Evolutionary conservation across 2,797 vertebrate genomes (phyloP).

Genomic region (Spondyliosoma cantharus): DNA sequence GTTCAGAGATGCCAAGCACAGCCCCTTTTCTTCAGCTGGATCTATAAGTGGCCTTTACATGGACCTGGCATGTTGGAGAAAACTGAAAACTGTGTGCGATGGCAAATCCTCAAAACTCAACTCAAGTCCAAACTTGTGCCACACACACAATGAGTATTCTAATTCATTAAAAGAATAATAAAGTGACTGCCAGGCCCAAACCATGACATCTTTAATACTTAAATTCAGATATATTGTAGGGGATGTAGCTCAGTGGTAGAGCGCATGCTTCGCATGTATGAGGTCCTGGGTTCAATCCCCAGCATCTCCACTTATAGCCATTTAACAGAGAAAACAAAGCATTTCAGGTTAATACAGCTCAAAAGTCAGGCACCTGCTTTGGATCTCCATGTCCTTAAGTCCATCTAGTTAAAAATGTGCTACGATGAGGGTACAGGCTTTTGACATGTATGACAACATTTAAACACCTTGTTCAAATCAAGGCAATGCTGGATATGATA

Average conservation of each 20-base stretch:
- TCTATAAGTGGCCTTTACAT: background rate
- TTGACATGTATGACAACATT: background rate
- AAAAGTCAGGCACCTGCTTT: background rate
- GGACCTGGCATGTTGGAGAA: background rate
- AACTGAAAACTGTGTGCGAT: background rate
- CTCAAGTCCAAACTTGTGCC: background rate
- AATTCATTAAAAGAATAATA: background rate
- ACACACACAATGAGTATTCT: background rate
- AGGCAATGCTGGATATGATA: background rate
- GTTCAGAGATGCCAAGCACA: background rate
- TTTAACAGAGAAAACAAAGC: background rate
- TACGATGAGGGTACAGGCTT: background rate
- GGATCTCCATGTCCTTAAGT: background rate
- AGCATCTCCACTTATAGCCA: constrained; percentile 3
- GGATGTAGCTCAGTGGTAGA: constrained; percentile 50
- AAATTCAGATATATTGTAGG: background rate
- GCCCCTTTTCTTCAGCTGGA: background rate
- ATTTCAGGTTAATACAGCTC: background rate
- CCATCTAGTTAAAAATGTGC: background rate
- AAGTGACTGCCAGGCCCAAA: background rate
- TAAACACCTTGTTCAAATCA: background rate
- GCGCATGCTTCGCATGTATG: constrained; percentile 34
- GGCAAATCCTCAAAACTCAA: background rate
- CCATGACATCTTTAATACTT: too few relatives aligned
- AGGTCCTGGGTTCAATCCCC: constrained; percentile 8